A percentile compares a stretch with the other conserved stretches of the same genome.
Conservation (phyloP, 35 echinoderm and acorn worm genomes). For the Stichopus chloronotus region DNA sequence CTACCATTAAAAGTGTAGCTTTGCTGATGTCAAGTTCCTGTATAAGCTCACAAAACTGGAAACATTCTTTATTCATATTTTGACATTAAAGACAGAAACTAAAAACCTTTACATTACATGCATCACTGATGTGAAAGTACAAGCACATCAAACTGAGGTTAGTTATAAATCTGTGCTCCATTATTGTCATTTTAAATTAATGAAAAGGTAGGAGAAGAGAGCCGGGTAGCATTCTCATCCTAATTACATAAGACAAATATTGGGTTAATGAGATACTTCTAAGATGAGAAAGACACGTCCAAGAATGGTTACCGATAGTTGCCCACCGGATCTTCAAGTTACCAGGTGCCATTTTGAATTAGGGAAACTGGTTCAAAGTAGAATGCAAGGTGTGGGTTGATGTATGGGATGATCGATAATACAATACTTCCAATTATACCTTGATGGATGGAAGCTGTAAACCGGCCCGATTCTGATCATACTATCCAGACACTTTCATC, state of each 20-base stretch:
- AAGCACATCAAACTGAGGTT: background rate
- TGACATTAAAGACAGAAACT: too few species aligned
- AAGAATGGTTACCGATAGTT: slow-evolving; percentile 28
- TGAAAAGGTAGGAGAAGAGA: background rate
- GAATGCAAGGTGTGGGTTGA: slow-evolving; percentile 26
- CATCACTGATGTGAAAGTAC: background rate
- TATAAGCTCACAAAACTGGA: too few species aligned
- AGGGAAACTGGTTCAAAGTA: slow-evolving; percentile 42
- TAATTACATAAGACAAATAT: slow-evolving; percentile 49
- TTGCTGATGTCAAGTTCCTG: too few species aligned
- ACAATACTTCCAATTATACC: background rate
- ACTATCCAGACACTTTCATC: background rate
- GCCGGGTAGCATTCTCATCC: background rate
- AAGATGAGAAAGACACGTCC: background rate
- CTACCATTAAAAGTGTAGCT: too few species aligned
- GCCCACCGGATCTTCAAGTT: background rate
- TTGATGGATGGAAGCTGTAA: background rate
- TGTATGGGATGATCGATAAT: background rate
- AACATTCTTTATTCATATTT: too few species aligned
- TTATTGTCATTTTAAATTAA: background rate
- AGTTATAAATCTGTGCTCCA: background rate
- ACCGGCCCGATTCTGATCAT: too few species aligned
- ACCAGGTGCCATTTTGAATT: slow-evolving; percentile 18
- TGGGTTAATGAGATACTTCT: slow-evolving; percentile 37
- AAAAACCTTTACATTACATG: too few species aligned